Evolutionary conservation across 2,888 invertebrate genomes (phyloP).

Genomic region (Zeuzera pyrina): DNA sequence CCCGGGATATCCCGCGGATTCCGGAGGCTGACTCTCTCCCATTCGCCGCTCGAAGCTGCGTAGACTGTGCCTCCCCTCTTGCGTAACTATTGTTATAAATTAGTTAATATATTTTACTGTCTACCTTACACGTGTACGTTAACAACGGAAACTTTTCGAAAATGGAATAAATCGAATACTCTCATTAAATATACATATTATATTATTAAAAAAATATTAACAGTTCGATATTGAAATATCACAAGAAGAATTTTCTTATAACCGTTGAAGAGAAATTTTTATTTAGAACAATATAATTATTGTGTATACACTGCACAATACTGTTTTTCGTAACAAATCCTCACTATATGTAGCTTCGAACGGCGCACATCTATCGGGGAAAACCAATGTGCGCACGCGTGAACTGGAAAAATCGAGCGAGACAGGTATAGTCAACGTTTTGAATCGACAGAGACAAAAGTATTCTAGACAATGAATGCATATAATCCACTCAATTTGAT

Average conservation of each 20-base stretch:
- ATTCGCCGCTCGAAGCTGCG: slow-evolving; percentile 51
- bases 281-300: too few relatives aligned
- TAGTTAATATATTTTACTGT: slow-evolving; percentile 20
- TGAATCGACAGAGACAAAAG: slow-evolving; percentile 28
- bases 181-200: too few relatives aligned
- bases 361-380: slow-evolving; percentile 49
- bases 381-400: slow-evolving; percentile 52
- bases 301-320: slow-evolving; percentile 11
- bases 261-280: background rate
- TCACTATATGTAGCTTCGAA: slow-evolving; percentile 56
- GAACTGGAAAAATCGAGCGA: slow-evolving; percentile 46
- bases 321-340: slow-evolving; percentile 17
- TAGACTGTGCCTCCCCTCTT: slow-evolving; percentile 57
- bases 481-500: slow-evolving; percentile 35
- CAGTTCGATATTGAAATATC: too few relatives aligned
- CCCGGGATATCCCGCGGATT: slow-evolving; percentile 53
- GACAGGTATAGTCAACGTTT: slow-evolving; percentile 19
- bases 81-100: slow-evolving; percentile 56
- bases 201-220: too few relatives aligned
- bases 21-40: slow-evolving; percentile 57
- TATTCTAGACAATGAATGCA: slow-evolving; percentile 37
- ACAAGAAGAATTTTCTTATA: background rate
- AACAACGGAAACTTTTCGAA: background rate
- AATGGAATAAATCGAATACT: background rate
- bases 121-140: too few relatives aligned